Percentiles rank a stretch among this genome's conserved stretches.
Evolutionary conservation across 2,888 invertebrate species (phyloP).

Genomic region (Latrodectus elegans): DNA sequence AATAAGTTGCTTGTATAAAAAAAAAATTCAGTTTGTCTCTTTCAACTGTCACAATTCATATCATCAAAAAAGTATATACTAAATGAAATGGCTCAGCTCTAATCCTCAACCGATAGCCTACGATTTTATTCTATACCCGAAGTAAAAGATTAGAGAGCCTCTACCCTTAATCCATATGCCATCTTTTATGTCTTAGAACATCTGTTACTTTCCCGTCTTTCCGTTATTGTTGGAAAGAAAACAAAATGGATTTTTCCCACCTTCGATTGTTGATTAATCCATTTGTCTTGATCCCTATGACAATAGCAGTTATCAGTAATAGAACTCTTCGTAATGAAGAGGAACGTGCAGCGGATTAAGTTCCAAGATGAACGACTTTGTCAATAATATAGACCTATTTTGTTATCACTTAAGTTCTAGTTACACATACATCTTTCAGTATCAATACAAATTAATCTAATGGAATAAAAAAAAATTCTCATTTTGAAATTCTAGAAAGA

Average conservation of each 20-base stretch:
- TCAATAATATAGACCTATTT: neutral
- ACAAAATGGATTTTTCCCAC: constrained; percentile 22
- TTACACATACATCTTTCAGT: no score
- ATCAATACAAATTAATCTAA: no score
- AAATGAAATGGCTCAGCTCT: neutral
- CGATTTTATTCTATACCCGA: neutral
- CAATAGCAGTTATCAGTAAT: constrained; percentile 19
- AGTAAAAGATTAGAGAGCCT: constrained; percentile 3
- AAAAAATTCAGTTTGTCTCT: neutral
- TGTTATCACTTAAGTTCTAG: neutral
- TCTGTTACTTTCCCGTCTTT: constrained; percentile 42
- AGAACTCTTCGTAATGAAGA: neutral
- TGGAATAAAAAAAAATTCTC: no score
- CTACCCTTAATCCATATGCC: constrained; percentile 36
- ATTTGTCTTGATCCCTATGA: constrained; percentile 49
- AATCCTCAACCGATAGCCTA: neutral
- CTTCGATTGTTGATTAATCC: constrained; percentile 43
- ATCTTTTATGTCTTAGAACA: constrained; percentile 26
- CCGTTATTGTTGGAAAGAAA: constrained; percentile 23
- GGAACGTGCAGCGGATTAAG: neutral
- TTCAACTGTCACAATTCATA: neutral
- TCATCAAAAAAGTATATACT: neutral
- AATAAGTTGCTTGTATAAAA: no score
- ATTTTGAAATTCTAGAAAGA: no score
- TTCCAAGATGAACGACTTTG: neutral